phyloP scores from a whole-genome alignment of 2,797 vertebrate species.

The Anabacerthia variegaticeps region DNA sequence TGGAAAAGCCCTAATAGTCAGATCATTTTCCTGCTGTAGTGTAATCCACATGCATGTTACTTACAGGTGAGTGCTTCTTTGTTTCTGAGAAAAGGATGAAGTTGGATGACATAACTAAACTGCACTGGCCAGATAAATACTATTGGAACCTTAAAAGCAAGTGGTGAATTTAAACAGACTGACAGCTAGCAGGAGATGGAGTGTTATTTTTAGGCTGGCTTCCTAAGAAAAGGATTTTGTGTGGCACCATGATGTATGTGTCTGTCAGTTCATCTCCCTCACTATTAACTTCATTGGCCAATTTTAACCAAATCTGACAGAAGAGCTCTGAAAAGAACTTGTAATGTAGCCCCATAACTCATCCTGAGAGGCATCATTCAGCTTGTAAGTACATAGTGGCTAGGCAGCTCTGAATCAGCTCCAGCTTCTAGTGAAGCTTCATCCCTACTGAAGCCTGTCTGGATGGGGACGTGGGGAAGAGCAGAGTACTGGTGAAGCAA shows the following conservation, averaged over 20 bases:
- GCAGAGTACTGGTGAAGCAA: background rate
- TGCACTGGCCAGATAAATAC: background rate
- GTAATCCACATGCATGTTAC: background rate
- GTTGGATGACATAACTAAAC: background rate
- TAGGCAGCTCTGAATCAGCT: background rate
- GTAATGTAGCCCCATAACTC: background rate
- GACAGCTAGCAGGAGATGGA: background rate
- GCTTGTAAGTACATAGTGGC: background rate
- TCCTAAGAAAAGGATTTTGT: background rate
- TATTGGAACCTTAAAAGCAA: background rate
- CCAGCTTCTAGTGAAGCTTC: background rate
- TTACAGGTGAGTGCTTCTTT: background rate
- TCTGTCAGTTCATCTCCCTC: background rate
- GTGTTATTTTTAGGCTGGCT: slow-evolving; percentile 35
- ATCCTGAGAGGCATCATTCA: background rate
- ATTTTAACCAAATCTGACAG: slow-evolving; percentile 27
- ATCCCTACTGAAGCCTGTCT: background rate
- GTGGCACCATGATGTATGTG: background rate
- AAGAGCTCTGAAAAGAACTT: background rate
- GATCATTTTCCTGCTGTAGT: background rate
- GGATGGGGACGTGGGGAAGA: background rate
- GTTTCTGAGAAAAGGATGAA: background rate
- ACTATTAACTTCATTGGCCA: background rate
- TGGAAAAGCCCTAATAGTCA: background rate
- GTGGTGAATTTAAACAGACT: background rate